Evolutionary conservation across 1,140 invertebrate genomes (phyloP).

Genomic region (Cryptotermes secundus): DNA sequence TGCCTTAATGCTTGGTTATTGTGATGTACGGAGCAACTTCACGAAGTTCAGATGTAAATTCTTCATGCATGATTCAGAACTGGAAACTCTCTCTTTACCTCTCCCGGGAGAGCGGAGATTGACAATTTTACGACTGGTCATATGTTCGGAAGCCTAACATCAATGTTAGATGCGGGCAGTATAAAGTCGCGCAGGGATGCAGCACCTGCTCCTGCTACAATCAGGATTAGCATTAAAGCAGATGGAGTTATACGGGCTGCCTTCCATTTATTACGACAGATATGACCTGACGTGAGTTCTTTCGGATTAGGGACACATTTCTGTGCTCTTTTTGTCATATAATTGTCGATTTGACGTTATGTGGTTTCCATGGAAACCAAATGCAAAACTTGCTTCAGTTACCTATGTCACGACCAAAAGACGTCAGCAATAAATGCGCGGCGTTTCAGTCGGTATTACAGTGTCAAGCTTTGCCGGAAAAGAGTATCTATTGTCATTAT

Average conservation of each 20-base stretch:
- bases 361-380: too few relatives aligned
- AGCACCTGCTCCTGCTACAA: background rate
- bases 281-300: background rate
- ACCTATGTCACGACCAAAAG: too few relatives aligned
- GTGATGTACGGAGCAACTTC: too few relatives aligned
- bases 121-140: constrained; percentile 12
- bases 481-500: too few relatives aligned
- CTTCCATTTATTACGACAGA: background rate
- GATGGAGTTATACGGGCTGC: background rate
- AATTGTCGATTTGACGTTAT: too few relatives aligned
- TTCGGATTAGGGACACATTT: background rate
- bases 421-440: too few relatives aligned
- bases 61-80: background rate
- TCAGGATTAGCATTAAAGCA: background rate
- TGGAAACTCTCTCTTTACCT: background rate
- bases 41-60: background rate
- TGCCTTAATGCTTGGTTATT: too few relatives aligned
- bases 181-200: background rate
- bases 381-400: too few relatives aligned
- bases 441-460: too few relatives aligned
- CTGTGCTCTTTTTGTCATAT: background rate
- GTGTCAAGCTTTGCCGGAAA: too few relatives aligned
- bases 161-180: background rate
- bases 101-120: background rate
- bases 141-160: background rate